Conservation (phyloP, 1,140 invertebrate species). For the Bombus affinis region DNA sequence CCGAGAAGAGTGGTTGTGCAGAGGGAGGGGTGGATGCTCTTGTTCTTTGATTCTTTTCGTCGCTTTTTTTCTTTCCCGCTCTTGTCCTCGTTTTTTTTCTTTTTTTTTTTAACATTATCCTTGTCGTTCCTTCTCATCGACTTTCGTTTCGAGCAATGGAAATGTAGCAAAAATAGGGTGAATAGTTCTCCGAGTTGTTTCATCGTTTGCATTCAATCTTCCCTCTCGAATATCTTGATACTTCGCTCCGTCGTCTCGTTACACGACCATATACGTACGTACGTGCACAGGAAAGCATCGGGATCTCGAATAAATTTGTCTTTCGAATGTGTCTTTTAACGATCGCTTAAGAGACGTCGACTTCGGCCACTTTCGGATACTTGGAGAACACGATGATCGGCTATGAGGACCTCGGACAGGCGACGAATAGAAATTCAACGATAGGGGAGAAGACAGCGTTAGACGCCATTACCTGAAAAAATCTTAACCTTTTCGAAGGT, state of each 20-base stretch:
- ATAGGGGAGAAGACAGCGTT: slow-evolving; percentile 2
- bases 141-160: not conserved
- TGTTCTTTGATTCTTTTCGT: slow-evolving; percentile 13
- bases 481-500: slow-evolving; percentile 71
- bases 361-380: too few species aligned
- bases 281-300: too few species aligned
- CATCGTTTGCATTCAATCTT: not conserved
- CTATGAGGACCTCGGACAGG: too few species aligned
- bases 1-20: not conserved
- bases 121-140: too few species aligned
- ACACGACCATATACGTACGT: not conserved
- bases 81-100: not conserved
- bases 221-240: not conserved
- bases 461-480: slow-evolving; percentile 49
- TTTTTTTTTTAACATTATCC: not conserved
- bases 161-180: not conserved
- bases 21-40: slow-evolving; percentile 6
- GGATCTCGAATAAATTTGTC: not conserved
- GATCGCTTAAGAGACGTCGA: not conserved
- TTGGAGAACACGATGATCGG: not conserved
- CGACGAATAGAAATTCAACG: not conserved
- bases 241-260: not conserved
- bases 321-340: not conserved
- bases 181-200: not conserved
- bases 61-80: not conserved